Evolutionary conservation across 2,888 invertebrate genomes (phyloP), one percentile per base, ranked within the genome.

Genomic region (Listrodromus nycthemerus): DNA sequence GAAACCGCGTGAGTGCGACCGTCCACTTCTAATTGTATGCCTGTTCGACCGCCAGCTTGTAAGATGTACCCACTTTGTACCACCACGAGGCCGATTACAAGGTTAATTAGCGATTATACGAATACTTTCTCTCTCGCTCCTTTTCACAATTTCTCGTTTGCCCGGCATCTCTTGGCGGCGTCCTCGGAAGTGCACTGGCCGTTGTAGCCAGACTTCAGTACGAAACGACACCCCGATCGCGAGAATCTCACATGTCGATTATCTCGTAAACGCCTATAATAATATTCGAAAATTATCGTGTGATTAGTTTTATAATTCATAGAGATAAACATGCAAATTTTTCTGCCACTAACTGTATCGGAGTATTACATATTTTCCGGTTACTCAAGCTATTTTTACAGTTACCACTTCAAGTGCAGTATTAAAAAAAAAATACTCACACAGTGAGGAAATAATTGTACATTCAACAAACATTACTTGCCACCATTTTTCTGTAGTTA

Each of bases 41-140:
- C 74, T 45, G 74, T 84, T 70, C 67, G 63, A 80, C 80, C 74
- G 73, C 80, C 74, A 78, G 81, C 70, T 78, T 77, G 69, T 74
- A 55, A 55, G 65, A 81, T 78, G 78, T 81, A 84, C 48, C 84
- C 80, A 84, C 78, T 84, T 84, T 84, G 83, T 84, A 81, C 83
- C 80, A 77, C 73, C 83, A 24, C 74, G 74, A 78, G 80, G 70
- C 74, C 80, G 83, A 84, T 84, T 84, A 84, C 83, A 84, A 84
- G 74, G 78, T 84, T 81, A 84, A 84, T 84, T 84, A 84, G 81
- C 77, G 74, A 84, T 84, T 84, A 84, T 67, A 80, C 77, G 74
- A 84, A 81, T 69, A 19, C 78, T 69, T 67, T 52, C 41, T 50
- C 37, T 7, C 45, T 50, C 30, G 13, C 63, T 19, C 69, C 37